Evolutionary conservation across 2,113 vertebrate species (phyloP).

Genomic region (Nematolebias whitei): DNA sequence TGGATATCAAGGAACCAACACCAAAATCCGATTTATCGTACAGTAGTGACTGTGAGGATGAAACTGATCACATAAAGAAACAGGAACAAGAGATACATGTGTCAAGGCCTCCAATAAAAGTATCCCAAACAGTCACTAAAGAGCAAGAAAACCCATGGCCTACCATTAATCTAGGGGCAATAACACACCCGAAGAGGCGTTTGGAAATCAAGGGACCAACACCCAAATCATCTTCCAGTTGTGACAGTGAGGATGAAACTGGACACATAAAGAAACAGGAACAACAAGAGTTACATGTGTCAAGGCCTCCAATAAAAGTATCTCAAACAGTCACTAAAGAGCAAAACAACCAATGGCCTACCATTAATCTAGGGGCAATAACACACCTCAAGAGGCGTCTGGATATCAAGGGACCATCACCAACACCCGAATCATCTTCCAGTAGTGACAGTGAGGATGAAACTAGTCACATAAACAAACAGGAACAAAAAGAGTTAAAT

Average conservation of each 20-base stretch:
- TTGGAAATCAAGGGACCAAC: conserved; percentile 20
- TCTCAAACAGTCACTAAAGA: rapidly evolving
- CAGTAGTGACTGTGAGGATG: conserved; percentile 32
- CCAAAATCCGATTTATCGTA: conserved; percentile 1
- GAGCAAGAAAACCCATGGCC: conserved; percentile 1
- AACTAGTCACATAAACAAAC: no score
- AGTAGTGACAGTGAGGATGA: conserved; percentile 25
- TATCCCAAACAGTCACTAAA: not conserved
- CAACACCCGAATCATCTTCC: conserved; percentile 17
- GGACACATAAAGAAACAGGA: not conserved
- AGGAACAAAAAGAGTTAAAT: not conserved
- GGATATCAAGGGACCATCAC: conserved; percentile 8
- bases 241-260: conserved; percentile 49
- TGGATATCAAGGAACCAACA: no score
- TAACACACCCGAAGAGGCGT: conserved; percentile 17
- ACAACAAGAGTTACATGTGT: not conserved
- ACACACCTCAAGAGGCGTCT: conserved; percentile 1
- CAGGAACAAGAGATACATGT: not conserved
- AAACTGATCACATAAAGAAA: not conserved
- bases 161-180: not conserved
- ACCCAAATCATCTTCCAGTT: conserved; percentile 9
- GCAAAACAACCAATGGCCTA: not conserved
- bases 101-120: not conserved
- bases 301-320: not conserved
- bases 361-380: not conserved